phyloP scores from a whole-genome alignment of 2,888 invertebrate genomes.

The Nipponacmea schrenckii region DNA sequence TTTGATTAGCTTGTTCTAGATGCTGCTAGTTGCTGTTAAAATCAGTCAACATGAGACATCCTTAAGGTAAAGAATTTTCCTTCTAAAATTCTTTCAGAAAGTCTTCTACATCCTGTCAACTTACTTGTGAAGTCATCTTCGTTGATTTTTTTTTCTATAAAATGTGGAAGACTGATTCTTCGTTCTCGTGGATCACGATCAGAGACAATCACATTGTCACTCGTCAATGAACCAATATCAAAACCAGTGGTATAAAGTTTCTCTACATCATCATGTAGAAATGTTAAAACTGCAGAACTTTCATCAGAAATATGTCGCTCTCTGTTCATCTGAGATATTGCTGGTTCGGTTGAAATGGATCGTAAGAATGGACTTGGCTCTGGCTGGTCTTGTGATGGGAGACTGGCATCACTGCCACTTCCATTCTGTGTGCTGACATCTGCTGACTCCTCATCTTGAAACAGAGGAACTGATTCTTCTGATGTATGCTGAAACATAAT shows the following conservation, averaged over 20 bases:
- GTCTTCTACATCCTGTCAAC: background rate
- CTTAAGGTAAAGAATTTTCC: too few species aligned
- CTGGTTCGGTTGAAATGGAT: constrained; percentile 17
- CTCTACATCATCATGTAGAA: constrained; percentile 43
- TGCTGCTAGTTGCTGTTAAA: too few species aligned
- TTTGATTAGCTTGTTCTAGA: too few species aligned
- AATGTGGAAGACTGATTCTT: constrained; percentile 27
- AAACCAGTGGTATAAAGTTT: constrained; percentile 37
- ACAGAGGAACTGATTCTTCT: constrained; percentile 28
- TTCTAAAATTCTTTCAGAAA: too few species aligned
- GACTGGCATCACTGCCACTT: background rate
- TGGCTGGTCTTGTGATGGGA: background rate
- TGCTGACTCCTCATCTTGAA: constrained; percentile 13
- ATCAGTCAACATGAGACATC: too few species aligned
- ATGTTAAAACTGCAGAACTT: constrained; percentile 22
- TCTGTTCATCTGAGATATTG: constrained; percentile 11
- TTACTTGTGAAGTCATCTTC: constrained; percentile 45
- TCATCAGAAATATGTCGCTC: constrained; percentile 11
- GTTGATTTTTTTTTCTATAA: constrained; percentile 35
- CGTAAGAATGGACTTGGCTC: constrained; percentile 16
- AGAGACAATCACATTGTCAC: constrained; percentile 22
- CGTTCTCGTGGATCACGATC: constrained; percentile 12
- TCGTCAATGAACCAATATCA: constrained; percentile 32
- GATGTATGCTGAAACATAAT: constrained; percentile 22
- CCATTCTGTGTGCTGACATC: constrained; percentile 11